Conservation (phyloP, 1,140 invertebrate genomes). For the Wiebesia pumilae region DNA sequence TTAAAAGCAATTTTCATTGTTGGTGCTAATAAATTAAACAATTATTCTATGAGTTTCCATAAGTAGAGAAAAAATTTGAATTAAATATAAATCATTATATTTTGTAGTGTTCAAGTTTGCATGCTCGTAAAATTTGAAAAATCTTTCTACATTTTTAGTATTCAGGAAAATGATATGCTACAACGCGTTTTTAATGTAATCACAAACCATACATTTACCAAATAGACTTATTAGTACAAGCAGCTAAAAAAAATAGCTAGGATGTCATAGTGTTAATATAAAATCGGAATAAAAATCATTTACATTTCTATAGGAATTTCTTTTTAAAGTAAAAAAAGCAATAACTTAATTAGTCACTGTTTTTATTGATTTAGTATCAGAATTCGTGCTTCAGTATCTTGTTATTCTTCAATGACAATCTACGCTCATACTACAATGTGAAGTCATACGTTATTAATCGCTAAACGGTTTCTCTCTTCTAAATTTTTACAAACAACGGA, state of each 20-base stretch:
- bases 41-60: no score
- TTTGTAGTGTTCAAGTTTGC: constrained; percentile 22
- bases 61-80: no score
- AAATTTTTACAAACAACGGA: constrained; percentile 23
- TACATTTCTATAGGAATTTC: neutral
- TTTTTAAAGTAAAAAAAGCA: neutral
- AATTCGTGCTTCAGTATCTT: neutral
- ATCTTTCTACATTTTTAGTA: constrained; percentile 18
- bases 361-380: neutral
- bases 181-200: neutral
- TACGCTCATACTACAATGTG: neutral
- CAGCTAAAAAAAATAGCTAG: neutral
- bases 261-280: neutral
- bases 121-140: constrained; percentile 7
- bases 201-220: neutral
- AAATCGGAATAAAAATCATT: constrained; percentile 6
- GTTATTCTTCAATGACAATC: neutral
- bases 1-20: no score
- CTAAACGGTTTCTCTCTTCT: neutral
- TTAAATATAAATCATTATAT: constrained; percentile 22
- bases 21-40: no score
- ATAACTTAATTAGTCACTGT: neutral
- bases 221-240: neutral
- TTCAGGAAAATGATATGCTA: neutral
- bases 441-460: neutral